Percentiles rank a stretch among this genome's conserved stretches.
Conservation (phyloP, 2,797 vertebrate genomes). For the Sebastes kiyomatsui region DNA sequence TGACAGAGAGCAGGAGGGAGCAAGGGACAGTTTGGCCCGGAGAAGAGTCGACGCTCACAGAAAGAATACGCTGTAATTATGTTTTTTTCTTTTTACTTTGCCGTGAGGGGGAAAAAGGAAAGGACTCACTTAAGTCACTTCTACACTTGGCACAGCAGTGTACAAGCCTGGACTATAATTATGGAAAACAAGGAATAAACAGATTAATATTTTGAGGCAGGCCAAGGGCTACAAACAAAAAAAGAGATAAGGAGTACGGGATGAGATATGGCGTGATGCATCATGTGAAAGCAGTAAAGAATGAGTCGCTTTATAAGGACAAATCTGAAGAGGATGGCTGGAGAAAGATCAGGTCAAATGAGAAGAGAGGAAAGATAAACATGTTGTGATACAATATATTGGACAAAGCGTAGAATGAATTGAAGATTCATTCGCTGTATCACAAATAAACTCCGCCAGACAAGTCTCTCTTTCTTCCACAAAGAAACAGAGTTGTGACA, state of each 20-base stretch:
- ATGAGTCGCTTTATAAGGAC: not conserved
- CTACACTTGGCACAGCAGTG: conserved; percentile 7
- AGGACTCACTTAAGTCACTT: conserved; percentile 15
- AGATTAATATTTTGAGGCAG: conserved; percentile 23
- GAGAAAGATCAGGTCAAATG: not conserved
- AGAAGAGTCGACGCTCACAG: conserved; percentile 25
- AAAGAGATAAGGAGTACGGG: not conserved
- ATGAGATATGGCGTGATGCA: conserved; percentile 21
- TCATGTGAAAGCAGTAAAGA: conserved; percentile 35
- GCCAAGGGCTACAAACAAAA: conserved; percentile 2
- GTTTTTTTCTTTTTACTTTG: conserved; percentile 39
- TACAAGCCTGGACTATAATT: conserved; percentile 40
- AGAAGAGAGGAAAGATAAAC: conserved; percentile 1
- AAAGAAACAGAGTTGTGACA: too few species aligned
- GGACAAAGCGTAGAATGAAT: not conserved
- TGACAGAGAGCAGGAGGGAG: conserved; percentile 14
- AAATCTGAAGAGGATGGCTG: not conserved
- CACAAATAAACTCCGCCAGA: not conserved
- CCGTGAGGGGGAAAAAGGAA: conserved; percentile 22
- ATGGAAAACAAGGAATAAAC: conserved; percentile 43
- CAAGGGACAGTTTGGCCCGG: conserved; percentile 9
- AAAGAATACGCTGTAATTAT: conserved; percentile 52
- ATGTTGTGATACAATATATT: not conserved
- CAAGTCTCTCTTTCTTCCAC: too few species aligned
- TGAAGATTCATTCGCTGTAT: not conserved